Conservation (phyloP, 1,140 invertebrate genomes). For the Stenopsyche tienmushanensis region DNA sequence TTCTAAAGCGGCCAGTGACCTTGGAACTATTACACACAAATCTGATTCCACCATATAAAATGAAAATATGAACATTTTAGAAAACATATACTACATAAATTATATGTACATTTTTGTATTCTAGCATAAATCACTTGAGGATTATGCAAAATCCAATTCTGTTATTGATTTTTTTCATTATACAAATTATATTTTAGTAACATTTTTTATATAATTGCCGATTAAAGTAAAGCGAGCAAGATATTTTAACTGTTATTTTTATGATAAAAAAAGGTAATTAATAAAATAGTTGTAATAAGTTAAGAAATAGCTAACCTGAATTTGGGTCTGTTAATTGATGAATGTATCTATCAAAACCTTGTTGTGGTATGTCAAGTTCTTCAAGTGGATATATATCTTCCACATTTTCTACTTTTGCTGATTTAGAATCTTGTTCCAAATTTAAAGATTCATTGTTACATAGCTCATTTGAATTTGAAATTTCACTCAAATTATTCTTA, state of each 20-base stretch:
- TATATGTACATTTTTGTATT: not conserved
- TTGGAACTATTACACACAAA: constrained; percentile 29
- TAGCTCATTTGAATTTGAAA: no score
- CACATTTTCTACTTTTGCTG: constrained; percentile 22
- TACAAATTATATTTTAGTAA: no score
- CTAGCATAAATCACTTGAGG: not conserved
- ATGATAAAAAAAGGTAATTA: constrained; percentile 2
- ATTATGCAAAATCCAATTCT: not conserved
- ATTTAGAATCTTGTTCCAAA: no score
- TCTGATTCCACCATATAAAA: constrained; percentile 16
- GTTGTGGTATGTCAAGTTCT: constrained; percentile 30
- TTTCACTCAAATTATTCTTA: no score
- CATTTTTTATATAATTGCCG: no score
- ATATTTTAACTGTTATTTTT: no score
- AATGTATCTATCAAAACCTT: constrained; percentile 34
- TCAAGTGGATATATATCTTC: constrained; percentile 18
- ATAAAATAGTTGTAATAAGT: not conserved
- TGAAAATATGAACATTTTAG: not conserved
- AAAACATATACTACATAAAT: not conserved
- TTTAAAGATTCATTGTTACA: no score
- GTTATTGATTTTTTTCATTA: no score
- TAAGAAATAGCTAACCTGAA: constrained; percentile 26
- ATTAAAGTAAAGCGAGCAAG: no score
- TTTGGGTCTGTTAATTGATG: constrained; percentile 34
- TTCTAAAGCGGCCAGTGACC: constrained; percentile 33